A percentile compares a stretch with the other conserved stretches of the same genome.
Conservation (phyloP, 2,888 invertebrate species). For the Seira ritae region DNA sequence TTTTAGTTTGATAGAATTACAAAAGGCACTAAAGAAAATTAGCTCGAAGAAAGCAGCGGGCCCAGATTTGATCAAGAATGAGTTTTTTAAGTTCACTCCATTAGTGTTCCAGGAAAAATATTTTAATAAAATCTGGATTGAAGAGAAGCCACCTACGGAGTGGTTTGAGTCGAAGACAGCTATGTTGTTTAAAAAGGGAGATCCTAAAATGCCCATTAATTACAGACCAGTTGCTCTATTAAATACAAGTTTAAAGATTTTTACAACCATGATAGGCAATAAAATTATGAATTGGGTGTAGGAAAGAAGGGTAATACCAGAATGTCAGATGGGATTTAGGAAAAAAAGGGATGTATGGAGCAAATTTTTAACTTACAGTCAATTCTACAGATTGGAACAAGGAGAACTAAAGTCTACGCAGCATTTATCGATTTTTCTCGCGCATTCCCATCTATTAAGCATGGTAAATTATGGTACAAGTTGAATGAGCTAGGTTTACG, state of each 20-base stretch:
- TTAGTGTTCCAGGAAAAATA: too few species aligned
- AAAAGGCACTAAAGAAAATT: not conserved
- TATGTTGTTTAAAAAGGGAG: conserved; percentile 48
- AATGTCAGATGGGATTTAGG: conserved; percentile 72
- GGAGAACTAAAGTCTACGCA: conserved; percentile 41
- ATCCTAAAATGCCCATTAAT: conserved; percentile 29
- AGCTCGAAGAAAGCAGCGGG: not conserved
- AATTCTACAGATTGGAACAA: conserved; percentile 42
- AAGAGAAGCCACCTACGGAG: conserved; percentile 2
- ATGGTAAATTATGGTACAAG: conserved; percentile 47
- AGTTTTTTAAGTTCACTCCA: not conserved
- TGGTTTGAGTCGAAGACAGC: conserved; percentile 29
- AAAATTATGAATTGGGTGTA: conserved; percentile 62
- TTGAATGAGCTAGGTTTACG: conserved; percentile 41
- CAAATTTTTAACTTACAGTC: conserved; percentile 68
- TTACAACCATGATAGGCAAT: conserved; percentile 35
- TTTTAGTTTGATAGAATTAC: not conserved
- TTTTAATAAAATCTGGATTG: conserved; percentile 29
- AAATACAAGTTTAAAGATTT: conserved; percentile 35
- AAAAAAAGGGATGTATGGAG: conserved; percentile 61
- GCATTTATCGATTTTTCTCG: conserved; percentile 61
- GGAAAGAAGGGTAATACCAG: conserved; percentile 61
- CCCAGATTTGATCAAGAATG: not conserved
- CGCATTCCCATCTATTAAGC: conserved; percentile 49
- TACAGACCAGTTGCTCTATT: conserved; percentile 51